These are phyloP conservation scores for Apogon talboti DNA, from an alignment of 2,797 vertebrate species.

Conservation along the genomic window DNA sequence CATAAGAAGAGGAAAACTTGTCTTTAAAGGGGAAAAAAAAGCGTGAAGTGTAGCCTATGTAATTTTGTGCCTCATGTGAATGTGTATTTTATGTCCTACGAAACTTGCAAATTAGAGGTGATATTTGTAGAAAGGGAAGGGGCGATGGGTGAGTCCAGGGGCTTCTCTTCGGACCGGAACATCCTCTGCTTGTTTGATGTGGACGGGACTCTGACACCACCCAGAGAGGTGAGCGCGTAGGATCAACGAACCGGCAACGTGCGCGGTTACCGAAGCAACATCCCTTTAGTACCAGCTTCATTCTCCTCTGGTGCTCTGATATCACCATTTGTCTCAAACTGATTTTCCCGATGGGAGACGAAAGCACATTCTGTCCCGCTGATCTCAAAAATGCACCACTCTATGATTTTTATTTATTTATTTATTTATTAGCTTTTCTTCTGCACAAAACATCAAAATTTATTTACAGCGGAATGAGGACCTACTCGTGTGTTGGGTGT, in stretches of 20 bases:
- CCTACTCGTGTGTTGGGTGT: neutral
- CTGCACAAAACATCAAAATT: neutral
- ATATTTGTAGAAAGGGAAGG: neutral
- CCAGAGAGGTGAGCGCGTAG: conserved; percentile 88
- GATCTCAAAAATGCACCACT: neutral
- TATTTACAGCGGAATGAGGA: neutral
- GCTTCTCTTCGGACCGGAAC: conserved; percentile 62
- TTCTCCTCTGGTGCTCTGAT: neutral
- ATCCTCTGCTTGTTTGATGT: conserved; percentile 95
- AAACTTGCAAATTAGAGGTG: neutral
- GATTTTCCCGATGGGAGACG: neutral
- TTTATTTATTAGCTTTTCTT: too few species aligned
- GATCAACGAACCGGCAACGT: too few species aligned
- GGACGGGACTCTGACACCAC: conserved; percentile 93
- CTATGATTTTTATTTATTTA: neutral
- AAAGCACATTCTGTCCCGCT: conserved; percentile 33
- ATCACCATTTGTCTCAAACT: neutral
- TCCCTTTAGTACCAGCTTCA: neutral
- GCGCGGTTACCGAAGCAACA: too few species aligned
- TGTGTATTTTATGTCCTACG: neutral
- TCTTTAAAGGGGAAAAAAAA: neutral
- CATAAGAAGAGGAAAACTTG: neutral
- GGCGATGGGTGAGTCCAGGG: conserved; percentile 68
- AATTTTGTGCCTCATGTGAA: neutral
- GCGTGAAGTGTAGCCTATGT: neutral